phyloP scores from a whole-genome alignment of 1,140 invertebrate genomes.

The Aphaenogaster floridana region DNA sequence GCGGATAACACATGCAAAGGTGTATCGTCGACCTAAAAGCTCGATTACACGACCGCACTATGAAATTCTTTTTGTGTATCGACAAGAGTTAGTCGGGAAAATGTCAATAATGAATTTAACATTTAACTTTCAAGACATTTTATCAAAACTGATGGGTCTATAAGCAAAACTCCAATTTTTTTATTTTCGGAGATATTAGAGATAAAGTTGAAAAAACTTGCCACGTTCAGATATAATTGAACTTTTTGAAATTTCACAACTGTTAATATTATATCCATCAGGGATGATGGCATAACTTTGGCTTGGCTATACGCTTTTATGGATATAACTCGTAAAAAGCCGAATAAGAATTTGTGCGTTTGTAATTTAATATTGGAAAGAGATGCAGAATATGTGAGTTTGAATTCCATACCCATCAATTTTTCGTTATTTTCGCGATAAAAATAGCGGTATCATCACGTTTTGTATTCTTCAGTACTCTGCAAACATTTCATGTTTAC shows the following conservation, averaged over 20 bases:
- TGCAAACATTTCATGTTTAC: slow-evolving; percentile 38
- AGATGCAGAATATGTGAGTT: not conserved
- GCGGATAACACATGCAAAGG: not conserved
- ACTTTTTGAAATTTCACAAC: not conserved
- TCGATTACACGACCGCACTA: not conserved
- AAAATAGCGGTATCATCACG: not conserved
- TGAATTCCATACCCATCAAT: not conserved
- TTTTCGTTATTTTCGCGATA: not conserved
- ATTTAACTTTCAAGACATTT: not conserved
- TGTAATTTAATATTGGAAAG: slow-evolving; percentile 3
- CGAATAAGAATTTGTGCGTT: not conserved
- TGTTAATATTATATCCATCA: not conserved
- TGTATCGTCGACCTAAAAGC: slow-evolving; percentile 11
- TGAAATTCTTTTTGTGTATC: slow-evolving; percentile 14
- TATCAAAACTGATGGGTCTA: not conserved
- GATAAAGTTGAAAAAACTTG: not conserved
- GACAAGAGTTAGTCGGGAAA: not conserved
- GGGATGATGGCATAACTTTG: not conserved
- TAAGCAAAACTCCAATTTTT: slow-evolving; percentile 2
- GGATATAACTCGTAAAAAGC: not conserved
- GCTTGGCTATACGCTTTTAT: not conserved
- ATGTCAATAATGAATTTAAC: slow-evolving; percentile 7
- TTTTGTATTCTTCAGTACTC: slow-evolving; percentile 16
- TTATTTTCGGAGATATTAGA: not conserved
- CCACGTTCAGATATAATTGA: not conserved